These are phyloP conservation scores for Xylocampa areola DNA, from an alignment of 2,888 invertebrate genomes.

Conservation along the genomic window DNA sequence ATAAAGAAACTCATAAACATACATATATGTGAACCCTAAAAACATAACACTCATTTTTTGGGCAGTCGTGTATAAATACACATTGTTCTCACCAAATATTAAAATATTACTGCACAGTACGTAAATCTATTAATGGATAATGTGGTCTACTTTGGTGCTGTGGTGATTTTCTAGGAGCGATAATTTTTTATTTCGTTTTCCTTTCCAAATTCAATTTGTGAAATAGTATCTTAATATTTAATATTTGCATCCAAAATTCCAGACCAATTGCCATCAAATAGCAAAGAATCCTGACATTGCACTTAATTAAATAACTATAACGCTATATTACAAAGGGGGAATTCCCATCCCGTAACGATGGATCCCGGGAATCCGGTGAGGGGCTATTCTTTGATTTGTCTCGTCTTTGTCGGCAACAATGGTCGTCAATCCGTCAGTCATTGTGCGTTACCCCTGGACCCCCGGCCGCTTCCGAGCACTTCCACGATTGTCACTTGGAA, in stretches of 20 bases:
- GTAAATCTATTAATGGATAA: slow-evolving; percentile 5
- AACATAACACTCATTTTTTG: no score
- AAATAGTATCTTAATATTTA: no score
- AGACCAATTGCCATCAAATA: slow-evolving; percentile 6
- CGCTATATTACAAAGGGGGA: slow-evolving; percentile 59
- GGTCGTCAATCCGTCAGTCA: slow-evolving; percentile 74
- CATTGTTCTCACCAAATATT: no score
- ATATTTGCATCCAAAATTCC: no score
- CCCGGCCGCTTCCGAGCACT: slow-evolving; percentile 62
- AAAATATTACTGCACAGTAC: slow-evolving; percentile 24
- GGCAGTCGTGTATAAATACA: no score
- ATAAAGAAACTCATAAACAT: no score
- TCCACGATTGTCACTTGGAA: slow-evolving; percentile 60
- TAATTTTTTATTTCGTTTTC: no score
- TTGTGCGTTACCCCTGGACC: slow-evolving; percentile 60
- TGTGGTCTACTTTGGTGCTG: slow-evolving; percentile 19
- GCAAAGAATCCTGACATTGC: slow-evolving; percentile 37
- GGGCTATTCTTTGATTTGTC: slow-evolving; percentile 73
- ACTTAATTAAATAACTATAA: slow-evolving; percentile 63
- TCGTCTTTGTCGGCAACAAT: slow-evolving; percentile 70
- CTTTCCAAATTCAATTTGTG: slow-evolving; percentile 7
- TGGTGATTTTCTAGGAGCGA: slow-evolving; percentile 19
- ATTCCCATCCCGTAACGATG: slow-evolving; percentile 40
- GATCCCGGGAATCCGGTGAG: slow-evolving; percentile 47
- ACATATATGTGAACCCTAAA: no score